Evolutionary conservation across 2,888 invertebrate species (phyloP), one percentile per base, ranked within the genome.

Genomic region (Dicyrtoma fusca): DNA sequence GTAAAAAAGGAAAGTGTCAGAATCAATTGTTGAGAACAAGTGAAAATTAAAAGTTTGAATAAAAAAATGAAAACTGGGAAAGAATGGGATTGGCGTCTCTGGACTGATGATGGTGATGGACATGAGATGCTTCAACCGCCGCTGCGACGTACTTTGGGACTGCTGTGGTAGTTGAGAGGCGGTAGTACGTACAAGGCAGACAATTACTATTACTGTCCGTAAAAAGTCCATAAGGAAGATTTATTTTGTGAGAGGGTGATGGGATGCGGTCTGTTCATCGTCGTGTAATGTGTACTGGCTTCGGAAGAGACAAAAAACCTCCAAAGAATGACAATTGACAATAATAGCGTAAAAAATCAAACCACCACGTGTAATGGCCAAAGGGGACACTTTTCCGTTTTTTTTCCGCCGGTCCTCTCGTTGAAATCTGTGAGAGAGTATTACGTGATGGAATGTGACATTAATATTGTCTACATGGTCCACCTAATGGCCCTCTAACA

Each of bases 311-410:
- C 13, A 11, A 47, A 55, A 66, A 55, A 34, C 8, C 4, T 5
- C 3, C 3, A 66, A 55, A 61, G 47, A 34, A 69, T 69, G 23
- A 71, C 71, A 63, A 71, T 71, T 71, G 71, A 71, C 71, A 71
- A 55, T 71, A 42, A 66, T 66, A 49, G 13, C 14, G 53, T 13
- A 47, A 66, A 71, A 71, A 69, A 71, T 53, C 53, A 53, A 63
- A 71, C 63, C 63, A 71, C 71, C 71, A 69, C 69, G 69, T 69
- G 47, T 61, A 63, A 71, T 71, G 63, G 71, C 71, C 71, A 71
- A 71, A 71, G 71, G 71, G 71, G 71, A 71, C 71, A 71, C 68
- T 66, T 45, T 34, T 45, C 34, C 57, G 25, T 57, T 57, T 34
- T 49, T 26, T 68, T 34, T 23, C 1, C 11, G 1, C 26, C n/a